Evolutionary conservation across 2,797 vertebrate species (phyloP).

Genomic region (Crenichthys baileyi): DNA sequence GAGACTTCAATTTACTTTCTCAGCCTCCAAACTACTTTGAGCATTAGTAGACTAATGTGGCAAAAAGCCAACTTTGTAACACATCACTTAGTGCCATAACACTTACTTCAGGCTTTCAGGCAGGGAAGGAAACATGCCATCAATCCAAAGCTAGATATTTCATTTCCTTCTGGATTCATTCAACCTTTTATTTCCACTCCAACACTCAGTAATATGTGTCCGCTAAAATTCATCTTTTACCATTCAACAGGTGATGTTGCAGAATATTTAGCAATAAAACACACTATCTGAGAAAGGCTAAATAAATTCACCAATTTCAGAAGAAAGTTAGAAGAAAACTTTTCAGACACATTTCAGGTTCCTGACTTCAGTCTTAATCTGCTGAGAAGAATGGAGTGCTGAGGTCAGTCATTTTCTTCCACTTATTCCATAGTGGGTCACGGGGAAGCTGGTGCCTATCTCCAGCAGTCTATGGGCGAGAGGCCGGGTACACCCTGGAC

Average conservation of each 20-base stretch:
- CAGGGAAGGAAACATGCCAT: not conserved
- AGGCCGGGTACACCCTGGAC: too few relatives aligned
- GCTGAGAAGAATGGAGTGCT: too few relatives aligned
- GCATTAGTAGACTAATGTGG: not conserved
- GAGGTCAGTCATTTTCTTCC: too few relatives aligned
- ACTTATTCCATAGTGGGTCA: too few relatives aligned
- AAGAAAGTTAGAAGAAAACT: not conserved
- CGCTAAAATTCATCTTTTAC: not conserved
- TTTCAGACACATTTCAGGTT: not conserved
- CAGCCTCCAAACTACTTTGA: not conserved
- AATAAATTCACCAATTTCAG: too few relatives aligned
- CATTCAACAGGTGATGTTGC: not conserved
- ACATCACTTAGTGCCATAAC: not conserved
- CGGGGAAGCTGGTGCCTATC: too few relatives aligned
- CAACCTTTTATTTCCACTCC: not conserved
- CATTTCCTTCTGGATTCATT: not conserved
- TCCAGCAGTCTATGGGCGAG: too few relatives aligned
- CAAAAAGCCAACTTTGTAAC: not conserved
- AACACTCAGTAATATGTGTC: not conserved
- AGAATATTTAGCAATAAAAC: not conserved
- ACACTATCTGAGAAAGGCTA: too few relatives aligned
- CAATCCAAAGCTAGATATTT: not conserved
- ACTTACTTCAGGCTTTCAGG: not conserved
- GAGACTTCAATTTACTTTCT: not conserved
- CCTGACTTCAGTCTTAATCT: too few relatives aligned